These are phyloP conservation scores for Steinernema scapterisci DNA, from an alignment of 2,888 invertebrate species.

Conservation along the genomic window DNA sequence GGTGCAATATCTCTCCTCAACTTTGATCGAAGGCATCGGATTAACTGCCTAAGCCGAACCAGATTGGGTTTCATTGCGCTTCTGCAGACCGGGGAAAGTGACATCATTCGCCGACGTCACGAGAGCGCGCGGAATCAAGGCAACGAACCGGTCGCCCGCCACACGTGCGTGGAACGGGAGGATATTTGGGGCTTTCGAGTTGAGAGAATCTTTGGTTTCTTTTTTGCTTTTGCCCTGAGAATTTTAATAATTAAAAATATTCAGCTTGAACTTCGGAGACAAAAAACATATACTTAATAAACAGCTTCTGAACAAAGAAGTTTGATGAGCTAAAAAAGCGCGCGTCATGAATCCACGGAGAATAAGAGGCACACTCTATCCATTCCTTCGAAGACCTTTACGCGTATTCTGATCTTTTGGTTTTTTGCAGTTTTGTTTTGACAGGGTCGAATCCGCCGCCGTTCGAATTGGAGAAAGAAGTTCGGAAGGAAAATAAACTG, in stretches of 20 bases:
- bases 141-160: background rate
- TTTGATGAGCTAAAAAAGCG: too few relatives aligned
- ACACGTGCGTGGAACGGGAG: conserved; percentile 1
- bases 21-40: background rate
- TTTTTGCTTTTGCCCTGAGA: background rate
- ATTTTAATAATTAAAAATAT: too few relatives aligned
- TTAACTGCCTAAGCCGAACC: background rate
- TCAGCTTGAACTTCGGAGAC: too few relatives aligned
- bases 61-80: background rate
- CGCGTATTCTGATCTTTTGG: conserved; percentile 3
- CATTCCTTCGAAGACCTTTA: background rate
- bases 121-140: conserved; percentile 27
- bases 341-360: too few relatives aligned
- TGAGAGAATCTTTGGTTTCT: background rate
- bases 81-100: background rate
- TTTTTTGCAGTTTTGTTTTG: background rate
- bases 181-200: background rate
- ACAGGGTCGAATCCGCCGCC: background rate
- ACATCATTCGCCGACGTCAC: conserved; percentile 13
- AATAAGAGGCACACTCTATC: too few relatives aligned
- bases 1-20: background rate
- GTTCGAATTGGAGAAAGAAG: background rate
- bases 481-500: background rate
- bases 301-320: too few relatives aligned
- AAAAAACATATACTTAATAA: too few relatives aligned